These are phyloP conservation scores for Pterocles gutturalis DNA, from an alignment of 2,113 vertebrate species.

Conservation along the genomic window DNA sequence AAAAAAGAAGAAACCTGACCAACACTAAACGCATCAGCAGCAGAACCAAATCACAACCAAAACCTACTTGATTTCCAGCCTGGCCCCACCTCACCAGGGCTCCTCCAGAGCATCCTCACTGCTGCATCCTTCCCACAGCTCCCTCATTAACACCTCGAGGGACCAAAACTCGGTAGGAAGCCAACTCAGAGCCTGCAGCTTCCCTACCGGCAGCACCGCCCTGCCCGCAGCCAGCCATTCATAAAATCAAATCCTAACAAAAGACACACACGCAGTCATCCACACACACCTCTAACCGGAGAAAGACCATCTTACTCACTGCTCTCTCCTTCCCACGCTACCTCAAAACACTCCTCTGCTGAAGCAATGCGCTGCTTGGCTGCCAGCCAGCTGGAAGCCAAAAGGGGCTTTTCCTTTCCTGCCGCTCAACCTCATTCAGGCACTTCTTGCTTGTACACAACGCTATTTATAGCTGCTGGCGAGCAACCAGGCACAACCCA, in stretches of 20 bases:
- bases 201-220: neutral
- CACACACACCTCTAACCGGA: conserved; percentile 64
- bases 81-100: accelerated
- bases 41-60: neutral
- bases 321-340: conserved; percentile 76
- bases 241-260: conserved; percentile 22
- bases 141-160: neutral
- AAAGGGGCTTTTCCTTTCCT: conserved; percentile 78
- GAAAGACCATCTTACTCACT: conserved; percentile 71
- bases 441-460: conserved; percentile 75
- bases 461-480: conserved; percentile 84
- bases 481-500: conserved; percentile 76
- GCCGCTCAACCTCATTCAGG: conserved; percentile 76
- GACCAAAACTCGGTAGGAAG: neutral
- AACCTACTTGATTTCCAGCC: neutral
- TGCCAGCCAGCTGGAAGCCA: conserved; percentile 80
- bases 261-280: neutral
- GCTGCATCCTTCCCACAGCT: accelerated
- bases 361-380: conserved; percentile 72
- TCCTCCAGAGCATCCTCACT: neutral
- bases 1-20: neutral
- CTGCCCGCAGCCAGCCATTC: neutral
- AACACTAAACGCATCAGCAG: neutral
- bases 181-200: neutral
- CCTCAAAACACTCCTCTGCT: conserved; percentile 71